Percentiles rank a stretch among this genome's conserved stretches.
phyloP scores from a whole-genome alignment of 2,113 vertebrate genomes.

The Chloebia gouldiae region DNA sequence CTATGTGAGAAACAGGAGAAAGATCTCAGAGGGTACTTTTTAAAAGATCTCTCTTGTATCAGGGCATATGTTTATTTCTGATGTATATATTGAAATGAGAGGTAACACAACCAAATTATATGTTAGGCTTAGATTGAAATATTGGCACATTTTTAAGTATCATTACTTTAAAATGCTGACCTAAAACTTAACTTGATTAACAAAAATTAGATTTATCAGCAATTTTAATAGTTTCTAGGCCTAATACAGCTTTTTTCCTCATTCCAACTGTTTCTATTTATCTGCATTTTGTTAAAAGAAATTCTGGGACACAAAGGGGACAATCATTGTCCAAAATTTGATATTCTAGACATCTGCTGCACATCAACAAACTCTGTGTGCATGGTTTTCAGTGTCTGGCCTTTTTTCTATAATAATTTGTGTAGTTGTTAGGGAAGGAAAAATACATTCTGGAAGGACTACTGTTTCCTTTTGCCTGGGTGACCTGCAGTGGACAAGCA shows the following conservation, averaged over 20 bases:
- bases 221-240: background rate
- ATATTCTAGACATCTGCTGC: background rate
- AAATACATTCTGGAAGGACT: background rate
- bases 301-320: background rate
- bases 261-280: background rate
- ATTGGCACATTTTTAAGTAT: background rate
- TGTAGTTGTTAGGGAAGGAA: background rate
- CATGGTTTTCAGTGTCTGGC: background rate
- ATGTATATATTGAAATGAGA: background rate
- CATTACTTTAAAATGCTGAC: background rate
- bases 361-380: background rate
- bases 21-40: background rate
- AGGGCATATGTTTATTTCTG: background rate
- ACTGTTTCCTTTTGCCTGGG: slow-evolving; percentile 22
- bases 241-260: background rate
- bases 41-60: background rate
- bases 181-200: background rate
- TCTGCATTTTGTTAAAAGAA: background rate
- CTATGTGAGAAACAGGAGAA: background rate
- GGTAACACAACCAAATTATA: background rate
- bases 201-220: background rate
- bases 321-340: background rate
- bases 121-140: background rate
- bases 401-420: background rate
- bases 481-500: slow-evolving; percentile 73